Evolutionary conservation across 2,113 vertebrate genomes (phyloP), one percentile per base, ranked within the genome.

Genomic region (Mugil cephalus): DNA sequence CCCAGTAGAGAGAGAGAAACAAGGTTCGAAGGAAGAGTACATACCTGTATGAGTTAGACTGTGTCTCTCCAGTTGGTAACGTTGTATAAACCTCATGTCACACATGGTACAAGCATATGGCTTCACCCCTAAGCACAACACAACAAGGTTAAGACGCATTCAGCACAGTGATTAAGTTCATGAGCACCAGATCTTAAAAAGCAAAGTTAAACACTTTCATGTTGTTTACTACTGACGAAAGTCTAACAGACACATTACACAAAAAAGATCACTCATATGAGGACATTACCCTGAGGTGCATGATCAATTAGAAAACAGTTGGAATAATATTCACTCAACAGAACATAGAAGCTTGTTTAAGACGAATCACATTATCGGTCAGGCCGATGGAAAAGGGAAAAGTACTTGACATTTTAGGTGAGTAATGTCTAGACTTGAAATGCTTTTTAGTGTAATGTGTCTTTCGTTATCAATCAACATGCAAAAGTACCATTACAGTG

Each of bases 21-120:
- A 10, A 52, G 13, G 10, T 8, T 30, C 11, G 69, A 10, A 46
- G 42, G 50, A n/a, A 10, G 42, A 38, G 19, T 18, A 84, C 90
- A 1, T 92, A 93, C 92, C 92, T 69, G 92, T 93, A 74, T 93
- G 92, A 67, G 92, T 93, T 24, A 93, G 92, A 79, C 90, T 93
- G 90, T 93, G 92, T 83, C 92, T 86, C 85, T 93, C 91, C 84
- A 93, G 91, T 62, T 93, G 92, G 83, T 93, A 93, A 70, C 92
- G 92, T 72, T 93, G 92, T 76, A 93, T 92, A 78, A 92, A 93
- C 64, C 92, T 80, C 92, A 91, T 93, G 85, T 93, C 92, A 89
- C 92, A 93, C 91, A 93, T 92, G 73, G 92, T 92, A 56, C 92
- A 93, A 87, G 92, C 92, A 78, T 93, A 93, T 11, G 92, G 92